phyloP scores from a whole-genome alignment of 2,888 invertebrate genomes.

The Norana najaformis region DNA sequence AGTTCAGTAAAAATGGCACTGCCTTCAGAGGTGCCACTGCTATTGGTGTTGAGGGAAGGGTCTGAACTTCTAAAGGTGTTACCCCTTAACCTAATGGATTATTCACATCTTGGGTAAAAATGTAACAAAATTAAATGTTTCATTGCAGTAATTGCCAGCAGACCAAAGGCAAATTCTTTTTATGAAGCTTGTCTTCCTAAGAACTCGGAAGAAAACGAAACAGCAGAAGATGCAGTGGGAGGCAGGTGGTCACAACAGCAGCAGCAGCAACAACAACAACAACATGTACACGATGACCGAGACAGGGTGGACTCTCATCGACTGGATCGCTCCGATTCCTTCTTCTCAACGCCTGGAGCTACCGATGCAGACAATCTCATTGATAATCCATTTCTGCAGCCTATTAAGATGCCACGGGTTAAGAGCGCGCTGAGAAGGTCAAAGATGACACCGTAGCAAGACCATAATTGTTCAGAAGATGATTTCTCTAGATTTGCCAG shows the following conservation, averaged over 20 bases:
- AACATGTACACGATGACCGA: constrained; percentile 1
- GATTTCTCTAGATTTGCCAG: neutral
- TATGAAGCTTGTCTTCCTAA: constrained; percentile 83
- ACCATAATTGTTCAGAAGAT: neutral
- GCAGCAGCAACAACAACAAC: neutral
- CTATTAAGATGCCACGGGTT: constrained; percentile 63
- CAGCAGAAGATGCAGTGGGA: constrained; percentile 38
- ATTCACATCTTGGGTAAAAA: neutral
- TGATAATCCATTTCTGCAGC: constrained; percentile 76
- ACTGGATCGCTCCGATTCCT: neutral
- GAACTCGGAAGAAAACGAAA: constrained; percentile 84
- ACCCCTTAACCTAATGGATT: neutral
- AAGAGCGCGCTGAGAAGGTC: constrained; percentile 35
- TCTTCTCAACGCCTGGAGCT: constrained; percentile 48
- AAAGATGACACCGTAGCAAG: neutral
- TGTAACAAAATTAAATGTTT: constrained; percentile 7
- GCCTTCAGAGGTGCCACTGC: too few relatives aligned
- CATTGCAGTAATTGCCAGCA: constrained; percentile 81
- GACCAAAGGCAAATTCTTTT: constrained; percentile 79
- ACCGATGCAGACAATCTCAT: constrained; percentile 46
- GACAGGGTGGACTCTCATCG: constrained; percentile 15
- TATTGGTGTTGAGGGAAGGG: too few relatives aligned
- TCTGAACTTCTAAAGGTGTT: neutral
- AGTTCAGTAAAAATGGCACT: too few relatives aligned
- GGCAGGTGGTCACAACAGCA: constrained; percentile 23